phyloP scores from a whole-genome alignment of 2,113 vertebrate genomes.

The Hydrochoerus hydrochaeris region DNA sequence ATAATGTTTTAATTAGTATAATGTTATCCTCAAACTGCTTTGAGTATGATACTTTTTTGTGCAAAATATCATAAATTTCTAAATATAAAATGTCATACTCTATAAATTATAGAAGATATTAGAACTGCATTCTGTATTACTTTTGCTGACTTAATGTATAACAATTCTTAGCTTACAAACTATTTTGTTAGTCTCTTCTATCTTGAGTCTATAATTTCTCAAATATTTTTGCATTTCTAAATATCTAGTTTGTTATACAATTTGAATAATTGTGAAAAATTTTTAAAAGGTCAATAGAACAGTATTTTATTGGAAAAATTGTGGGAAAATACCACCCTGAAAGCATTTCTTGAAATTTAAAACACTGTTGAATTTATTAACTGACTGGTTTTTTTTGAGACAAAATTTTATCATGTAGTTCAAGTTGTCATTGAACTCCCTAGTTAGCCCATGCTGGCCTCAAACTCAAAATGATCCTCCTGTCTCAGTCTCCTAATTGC shows the following conservation, averaged over 20 bases:
- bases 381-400: background rate
- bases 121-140: background rate
- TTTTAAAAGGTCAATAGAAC: background rate
- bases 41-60: background rate
- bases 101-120: background rate
- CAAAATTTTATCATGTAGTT: background rate
- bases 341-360: background rate
- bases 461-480: background rate
- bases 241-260: background rate
- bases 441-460: background rate
- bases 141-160: background rate
- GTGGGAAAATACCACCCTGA: background rate
- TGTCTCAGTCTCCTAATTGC: background rate
- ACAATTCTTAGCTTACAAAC: background rate
- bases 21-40: background rate
- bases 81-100: background rate
- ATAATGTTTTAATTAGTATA: background rate
- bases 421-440: background rate
- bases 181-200: background rate
- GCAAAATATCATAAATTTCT: background rate
- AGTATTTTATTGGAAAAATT: background rate
- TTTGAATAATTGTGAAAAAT: background rate
- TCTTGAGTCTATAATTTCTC: background rate
- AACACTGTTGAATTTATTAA: background rate
- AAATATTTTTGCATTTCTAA: constrained; percentile 14